These are phyloP conservation scores for Schizaphis graminum DNA, from an alignment of 2,888 invertebrate species.

Conservation along the genomic window DNA sequence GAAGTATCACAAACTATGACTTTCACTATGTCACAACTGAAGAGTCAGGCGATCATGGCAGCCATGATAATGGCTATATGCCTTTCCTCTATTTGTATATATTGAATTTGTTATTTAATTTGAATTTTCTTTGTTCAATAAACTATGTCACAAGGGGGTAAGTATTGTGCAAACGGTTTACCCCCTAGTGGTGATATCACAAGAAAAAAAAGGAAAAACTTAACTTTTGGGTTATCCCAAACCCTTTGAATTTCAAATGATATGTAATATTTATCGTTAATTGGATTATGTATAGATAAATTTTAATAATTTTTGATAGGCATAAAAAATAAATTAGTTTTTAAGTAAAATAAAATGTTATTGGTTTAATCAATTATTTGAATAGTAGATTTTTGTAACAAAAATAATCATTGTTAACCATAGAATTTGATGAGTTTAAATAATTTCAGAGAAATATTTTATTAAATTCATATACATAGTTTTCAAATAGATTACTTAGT, in stretches of 20 bases:
- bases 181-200: no score
- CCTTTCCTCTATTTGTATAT: no score
- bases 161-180: no score
- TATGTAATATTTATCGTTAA: background rate
- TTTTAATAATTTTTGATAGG: background rate
- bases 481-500: background rate
- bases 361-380: background rate
- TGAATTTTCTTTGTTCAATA: no score
- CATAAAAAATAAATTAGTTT: background rate
- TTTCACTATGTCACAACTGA: no score
- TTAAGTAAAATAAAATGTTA: background rate
- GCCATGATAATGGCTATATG: no score
- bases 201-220: no score
- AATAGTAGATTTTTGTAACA: background rate
- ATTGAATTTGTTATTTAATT: no score
- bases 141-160: no score
- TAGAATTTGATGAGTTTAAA: background rate
- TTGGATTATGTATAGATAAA: background rate
- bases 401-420: background rate
- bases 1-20: no score
- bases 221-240: background rate
- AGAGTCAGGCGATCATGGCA: no score
- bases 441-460: background rate
- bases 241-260: background rate
- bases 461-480: background rate